A percentile compares a stretch with the other conserved stretches of the same genome.
Conservation (phyloP, 1,140 invertebrate species). For the Pseudomyrmex cubaensis region DNA sequence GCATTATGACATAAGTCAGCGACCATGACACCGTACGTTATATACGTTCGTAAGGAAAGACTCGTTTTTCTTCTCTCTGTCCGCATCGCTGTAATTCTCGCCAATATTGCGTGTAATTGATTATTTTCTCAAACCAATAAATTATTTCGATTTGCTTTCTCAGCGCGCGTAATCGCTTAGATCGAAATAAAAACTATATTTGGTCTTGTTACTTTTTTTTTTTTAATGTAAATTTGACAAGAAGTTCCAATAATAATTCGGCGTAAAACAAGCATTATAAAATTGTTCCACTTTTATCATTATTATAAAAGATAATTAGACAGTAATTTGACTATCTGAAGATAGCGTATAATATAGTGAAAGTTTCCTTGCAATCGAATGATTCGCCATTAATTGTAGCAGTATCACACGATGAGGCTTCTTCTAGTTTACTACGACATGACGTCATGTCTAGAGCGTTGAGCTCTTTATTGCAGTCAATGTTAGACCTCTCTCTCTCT, state of each 20-base stretch:
- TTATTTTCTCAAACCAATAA: slow-evolving; percentile 40
- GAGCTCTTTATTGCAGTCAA: slow-evolving; percentile 55
- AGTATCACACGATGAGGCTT: not conserved
- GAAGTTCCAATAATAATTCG: too few species aligned
- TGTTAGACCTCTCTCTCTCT: not conserved
- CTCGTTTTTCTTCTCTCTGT: slow-evolving; percentile 69
- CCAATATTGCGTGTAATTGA: slow-evolving; percentile 36
- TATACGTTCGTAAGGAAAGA: slow-evolving; percentile 64
- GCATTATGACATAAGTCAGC: slow-evolving; percentile 64
- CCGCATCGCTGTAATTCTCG: slow-evolving; percentile 65
- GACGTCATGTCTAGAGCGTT: slow-evolving; percentile 55
- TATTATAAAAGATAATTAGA: too few species aligned
- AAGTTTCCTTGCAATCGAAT: not conserved
- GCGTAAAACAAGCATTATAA: too few species aligned
- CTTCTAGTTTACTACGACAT: slow-evolving; percentile 13
- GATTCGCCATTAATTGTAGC: not conserved
- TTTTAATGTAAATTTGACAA: not conserved
- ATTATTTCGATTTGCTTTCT: slow-evolving; percentile 1
- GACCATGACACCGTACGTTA: slow-evolving; percentile 77
- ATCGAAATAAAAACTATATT: not conserved
- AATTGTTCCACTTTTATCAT: too few species aligned
- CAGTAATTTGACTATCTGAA: not conserved
- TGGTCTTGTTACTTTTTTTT: not conserved
- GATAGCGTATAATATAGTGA: not conserved
- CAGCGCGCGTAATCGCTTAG: not conserved